Evolutionary conservation across 2,797 vertebrate species (phyloP).

Genomic region (Natrix natrix): DNA sequence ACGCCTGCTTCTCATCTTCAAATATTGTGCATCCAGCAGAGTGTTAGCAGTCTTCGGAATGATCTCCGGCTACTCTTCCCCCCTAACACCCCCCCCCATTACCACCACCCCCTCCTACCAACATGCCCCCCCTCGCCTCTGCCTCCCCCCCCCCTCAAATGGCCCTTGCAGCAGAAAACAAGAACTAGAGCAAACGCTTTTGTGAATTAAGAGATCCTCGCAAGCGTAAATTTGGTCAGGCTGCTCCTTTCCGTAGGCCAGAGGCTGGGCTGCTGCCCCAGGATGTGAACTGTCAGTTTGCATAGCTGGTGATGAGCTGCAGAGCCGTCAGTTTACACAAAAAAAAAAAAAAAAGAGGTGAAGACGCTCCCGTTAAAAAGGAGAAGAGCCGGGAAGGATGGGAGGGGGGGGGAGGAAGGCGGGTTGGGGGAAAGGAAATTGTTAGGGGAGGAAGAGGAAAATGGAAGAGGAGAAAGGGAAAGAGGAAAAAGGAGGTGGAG

Average conservation of each 20-base stretch:
- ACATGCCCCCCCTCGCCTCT: neutral
- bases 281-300: slow-evolving; percentile 98
- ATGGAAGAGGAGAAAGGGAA: too few species aligned
- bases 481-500: too few species aligned
- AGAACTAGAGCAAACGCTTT: slow-evolving; percentile 98
- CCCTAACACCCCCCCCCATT: too few species aligned
- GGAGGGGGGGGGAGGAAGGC: slow-evolving; percentile 69
- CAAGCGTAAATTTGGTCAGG: slow-evolving; percentile 81
- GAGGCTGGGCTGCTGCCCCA: slow-evolving; percentile 84
- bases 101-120: slow-evolving; percentile 32
- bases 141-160: slow-evolving; percentile 40
- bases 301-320: slow-evolving; percentile 92
- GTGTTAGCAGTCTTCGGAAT: slow-evolving; percentile 81
- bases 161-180: slow-evolving; percentile 86
- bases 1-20: slow-evolving; percentile 81
- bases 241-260: slow-evolving; percentile 91
- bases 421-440: slow-evolving; percentile 80
- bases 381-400: slow-evolving; percentile 87
- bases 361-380: slow-evolving; percentile 86
- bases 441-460: slow-evolving; percentile 35
- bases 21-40: slow-evolving; percentile 80
- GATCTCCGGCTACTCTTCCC: slow-evolving; percentile 61
- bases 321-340: slow-evolving; percentile 80
- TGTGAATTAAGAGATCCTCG: slow-evolving; percentile 92
- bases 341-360: slow-evolving; percentile 77